Evolutionary conservation across 2,113 vertebrate genomes (phyloP).

Genomic region (Myrmecobius fasciatus): DNA sequence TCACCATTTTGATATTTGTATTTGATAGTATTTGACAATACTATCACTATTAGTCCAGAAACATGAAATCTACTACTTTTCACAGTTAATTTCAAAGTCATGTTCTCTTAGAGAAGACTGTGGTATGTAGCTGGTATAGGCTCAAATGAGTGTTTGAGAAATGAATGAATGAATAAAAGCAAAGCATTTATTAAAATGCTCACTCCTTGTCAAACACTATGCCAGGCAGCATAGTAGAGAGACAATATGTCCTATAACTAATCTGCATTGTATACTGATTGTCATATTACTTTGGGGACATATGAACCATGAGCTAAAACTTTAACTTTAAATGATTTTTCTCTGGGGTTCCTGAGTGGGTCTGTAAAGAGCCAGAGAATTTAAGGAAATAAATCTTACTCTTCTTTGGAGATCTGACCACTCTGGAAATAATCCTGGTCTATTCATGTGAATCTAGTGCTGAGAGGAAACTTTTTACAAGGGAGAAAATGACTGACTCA

Average conservation of each 20-base stretch:
- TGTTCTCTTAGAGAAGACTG: not conserved
- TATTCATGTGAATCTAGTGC: not conserved
- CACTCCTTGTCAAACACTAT: not conserved
- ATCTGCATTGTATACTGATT: not conserved
- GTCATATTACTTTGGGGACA: not conserved
- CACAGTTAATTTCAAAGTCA: not conserved
- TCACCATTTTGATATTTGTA: too few species aligned
- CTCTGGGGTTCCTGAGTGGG: not conserved
- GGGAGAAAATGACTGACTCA: not conserved
- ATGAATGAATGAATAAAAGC: not conserved
- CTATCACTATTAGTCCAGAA: not conserved
- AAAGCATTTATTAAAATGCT: not conserved
- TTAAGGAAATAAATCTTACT: not conserved
- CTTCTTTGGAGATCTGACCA: not conserved
- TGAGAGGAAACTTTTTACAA: not conserved
- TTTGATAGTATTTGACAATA: too few species aligned
- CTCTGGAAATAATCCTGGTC: not conserved
- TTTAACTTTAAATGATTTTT: not conserved
- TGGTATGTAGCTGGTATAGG: not conserved
- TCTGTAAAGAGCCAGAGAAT: not conserved
- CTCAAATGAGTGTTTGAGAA: not conserved
- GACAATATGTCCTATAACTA: not conserved
- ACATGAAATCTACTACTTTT: not conserved
- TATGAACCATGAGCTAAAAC: not conserved
- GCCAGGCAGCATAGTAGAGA: not conserved